Evolutionary conservation across 1,140 invertebrate genomes (phyloP), one percentile per base, ranked within the genome.

Genomic region (Atta texana): DNA sequence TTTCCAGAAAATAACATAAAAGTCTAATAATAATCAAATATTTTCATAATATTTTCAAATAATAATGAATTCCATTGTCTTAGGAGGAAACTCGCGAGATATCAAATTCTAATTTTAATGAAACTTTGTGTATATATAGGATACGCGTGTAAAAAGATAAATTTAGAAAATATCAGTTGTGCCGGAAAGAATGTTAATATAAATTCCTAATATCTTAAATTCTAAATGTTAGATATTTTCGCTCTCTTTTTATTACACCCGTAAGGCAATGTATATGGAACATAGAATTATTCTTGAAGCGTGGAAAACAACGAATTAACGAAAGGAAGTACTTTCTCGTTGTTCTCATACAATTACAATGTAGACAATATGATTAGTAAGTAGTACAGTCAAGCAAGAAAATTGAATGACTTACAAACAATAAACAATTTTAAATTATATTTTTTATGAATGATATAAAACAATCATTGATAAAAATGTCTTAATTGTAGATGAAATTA

Each of bases 251-350:
- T 34, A 28, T 81, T 55, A 28, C 39, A 75, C 18, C 51, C 68
- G 72, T 51, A 28, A 63, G 12, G 5, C 51, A n/a, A 5, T 61
- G 61, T 21, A 21, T 72, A 34, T 85, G 71, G 55, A 53, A 69
- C 63, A 31, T n/a, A 64, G 82, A 61, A 88, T 92, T 90, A 93
- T 89, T 90, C 89, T 80, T 82, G 49, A 92, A 92, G 90, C 88
- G 88, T 90, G 88, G 92, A 92, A 93, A 92, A 89, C 88, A 71
- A 72, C 16, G 16, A 57, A 51, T 61, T 85, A 91, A 92, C 87
- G 92, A 91, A 92, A 92, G 92, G 92, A 92, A 92, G 89, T 87
- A 92, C 92, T 93, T 93, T 92, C 92, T 88, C 88, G 87, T 55
- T 59, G 78, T 91, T 90, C 49, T 64, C 81, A 87, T 61, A 91